Evolutionary conservation across 2,888 invertebrate species (phyloP), one percentile per base, ranked within the genome.

Genomic region (Corythucha ciliata): DNA sequence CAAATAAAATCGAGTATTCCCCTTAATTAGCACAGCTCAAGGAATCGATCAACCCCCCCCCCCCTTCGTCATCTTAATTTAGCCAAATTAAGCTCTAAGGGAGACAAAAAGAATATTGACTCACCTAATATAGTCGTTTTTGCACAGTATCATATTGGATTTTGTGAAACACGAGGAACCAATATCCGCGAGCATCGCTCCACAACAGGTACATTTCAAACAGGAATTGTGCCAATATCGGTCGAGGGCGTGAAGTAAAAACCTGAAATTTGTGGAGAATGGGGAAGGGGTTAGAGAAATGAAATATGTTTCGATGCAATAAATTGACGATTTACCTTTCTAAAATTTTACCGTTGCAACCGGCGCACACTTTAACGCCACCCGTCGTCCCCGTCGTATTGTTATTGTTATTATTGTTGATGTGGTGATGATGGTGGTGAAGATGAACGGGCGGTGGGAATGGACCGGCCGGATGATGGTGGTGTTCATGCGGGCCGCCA

Each of bases 171-270:
- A 93, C 66, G 90, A 87, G 60, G 81, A 76, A 58, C 90, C 91
- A 70, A 92, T 82, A 69, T 93, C 92, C 65, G 89, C 91, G 62
- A 93, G 76, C 68, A 83, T 83, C 60, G 85, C 83, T 60, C 82
- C 82, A 71, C 93, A 93, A 72, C 83, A 87, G 67, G 86, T 80
- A 76, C 93, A 93, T 74, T 92, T 93, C 65, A 93, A 79, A 71
- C 93, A 93, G 63, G 83, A 80, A 74, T 90, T 89, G 74, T 93
- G 93, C 93, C 93, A 93, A 73, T 89, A 92, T 70, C 90, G 77
- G 75, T 93, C 92, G 69, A 92, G 76, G 63, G 92, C 91, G 72
- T 87, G 85, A 60, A 93, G 77, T 61, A 92, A 79, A 74, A 83
- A 92, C 71, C 53, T 56, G 53, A 12, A 16, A 63, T 64, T n/a